Conservation (phyloP, 2,797 vertebrate species). For the Odontamblyopus rebecca region DNA sequence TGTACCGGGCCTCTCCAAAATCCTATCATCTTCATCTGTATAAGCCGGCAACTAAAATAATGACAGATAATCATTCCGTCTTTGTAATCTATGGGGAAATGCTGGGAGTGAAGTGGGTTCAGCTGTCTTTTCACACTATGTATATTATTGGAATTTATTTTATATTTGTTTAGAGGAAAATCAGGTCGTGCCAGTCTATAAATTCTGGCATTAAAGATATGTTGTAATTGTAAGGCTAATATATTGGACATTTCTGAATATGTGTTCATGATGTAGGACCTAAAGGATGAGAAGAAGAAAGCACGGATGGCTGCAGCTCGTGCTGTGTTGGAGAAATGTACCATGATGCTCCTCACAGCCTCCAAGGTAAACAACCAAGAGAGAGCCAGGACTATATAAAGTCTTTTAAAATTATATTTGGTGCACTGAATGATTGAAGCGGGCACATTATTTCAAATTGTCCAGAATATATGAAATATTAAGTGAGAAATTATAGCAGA, state of each 20-base stretch:
- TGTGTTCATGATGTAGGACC: constrained; percentile 78
- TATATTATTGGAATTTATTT: constrained; percentile 32
- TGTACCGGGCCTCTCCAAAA: constrained; percentile 32
- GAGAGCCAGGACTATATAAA: constrained; percentile 11
- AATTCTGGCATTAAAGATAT: constrained; percentile 38
- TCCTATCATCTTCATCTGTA: constrained; percentile 62
- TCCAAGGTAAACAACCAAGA: constrained; percentile 86
- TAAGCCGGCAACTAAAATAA: constrained; percentile 68
- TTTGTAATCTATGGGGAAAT: constrained; percentile 63
- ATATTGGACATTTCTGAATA: constrained; percentile 23
- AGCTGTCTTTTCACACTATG: constrained; percentile 49
- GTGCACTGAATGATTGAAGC: constrained; percentile 1
- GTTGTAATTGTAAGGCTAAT: constrained; percentile 34
- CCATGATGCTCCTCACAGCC: constrained; percentile 99
- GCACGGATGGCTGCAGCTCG: constrained; percentile 95
- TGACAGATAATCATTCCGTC: constrained; percentile 72
- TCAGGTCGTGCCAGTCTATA: constrained; percentile 8
- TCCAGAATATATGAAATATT: constrained; percentile 14
- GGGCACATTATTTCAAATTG: neutral
- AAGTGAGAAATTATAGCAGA: neutral
- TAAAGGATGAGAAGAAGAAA: constrained; percentile 98
- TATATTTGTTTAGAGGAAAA: constrained; percentile 34
- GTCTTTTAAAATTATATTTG: neutral
- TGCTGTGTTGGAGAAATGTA: constrained; percentile 96
- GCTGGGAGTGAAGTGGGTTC: constrained; percentile 59